Conservation (phyloP, 2,113 vertebrate genomes). For the Megaceryle torquata region DNA sequence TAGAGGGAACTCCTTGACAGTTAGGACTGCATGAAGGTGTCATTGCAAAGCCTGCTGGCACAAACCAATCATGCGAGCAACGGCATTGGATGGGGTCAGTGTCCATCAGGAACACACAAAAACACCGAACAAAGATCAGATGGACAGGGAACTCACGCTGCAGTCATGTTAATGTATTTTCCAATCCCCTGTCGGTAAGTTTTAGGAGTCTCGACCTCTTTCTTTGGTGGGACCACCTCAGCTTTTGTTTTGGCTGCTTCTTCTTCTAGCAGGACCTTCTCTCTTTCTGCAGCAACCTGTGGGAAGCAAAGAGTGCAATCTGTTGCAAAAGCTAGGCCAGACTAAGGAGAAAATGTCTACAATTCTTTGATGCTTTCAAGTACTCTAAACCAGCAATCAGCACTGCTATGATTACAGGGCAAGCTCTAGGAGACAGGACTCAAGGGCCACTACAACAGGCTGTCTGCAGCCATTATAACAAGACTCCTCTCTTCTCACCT, state of each 20-base stretch:
- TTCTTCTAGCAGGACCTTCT: conserved; percentile 77
- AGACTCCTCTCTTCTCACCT: neutral
- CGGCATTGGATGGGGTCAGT: neutral
- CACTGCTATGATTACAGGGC: neutral
- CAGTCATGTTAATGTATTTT: conserved; percentile 91
- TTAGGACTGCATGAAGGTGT: neutral
- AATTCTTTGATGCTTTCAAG: neutral
- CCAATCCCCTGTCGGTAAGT: conserved; percentile 88
- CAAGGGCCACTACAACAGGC: neutral
- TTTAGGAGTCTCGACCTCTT: conserved; percentile 80
- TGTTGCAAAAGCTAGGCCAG: neutral
- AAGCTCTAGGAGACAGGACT: neutral
- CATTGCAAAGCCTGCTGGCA: neutral
- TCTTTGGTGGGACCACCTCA: conserved; percentile 63
- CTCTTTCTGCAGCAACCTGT: conserved; percentile 90
- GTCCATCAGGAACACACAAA: neutral
- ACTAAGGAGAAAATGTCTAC: neutral
- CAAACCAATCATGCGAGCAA: neutral
- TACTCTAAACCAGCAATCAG: neutral
- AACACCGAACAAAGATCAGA: neutral
- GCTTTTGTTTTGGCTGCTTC: conserved; percentile 75
- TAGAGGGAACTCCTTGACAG: neutral
- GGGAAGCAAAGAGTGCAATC: neutral
- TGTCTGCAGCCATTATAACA: neutral
- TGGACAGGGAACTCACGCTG: conserved; percentile 76